Evolutionary conservation across 2,113 vertebrate species (phyloP), one percentile per base, ranked within the genome.

Genomic region (Leuciscus idus): DNA sequence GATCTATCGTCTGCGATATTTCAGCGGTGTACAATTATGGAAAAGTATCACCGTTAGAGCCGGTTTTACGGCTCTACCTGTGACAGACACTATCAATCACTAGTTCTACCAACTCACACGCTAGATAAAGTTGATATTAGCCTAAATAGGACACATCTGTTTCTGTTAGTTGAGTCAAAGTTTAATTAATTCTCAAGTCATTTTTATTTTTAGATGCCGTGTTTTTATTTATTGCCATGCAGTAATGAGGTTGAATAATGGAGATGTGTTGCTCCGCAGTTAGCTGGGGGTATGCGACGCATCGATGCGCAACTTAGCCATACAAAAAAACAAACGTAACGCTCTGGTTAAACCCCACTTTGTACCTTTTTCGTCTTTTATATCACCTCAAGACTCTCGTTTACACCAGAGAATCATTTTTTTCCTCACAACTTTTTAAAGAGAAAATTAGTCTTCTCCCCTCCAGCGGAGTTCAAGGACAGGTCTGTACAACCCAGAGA

Each of bases 81-180:
- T 93, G 93, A 93, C 93, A 95, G 94, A 95, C 75, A 87, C 92
- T 90, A 94, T 95, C 94, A 94, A 95, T 95, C 94, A 93, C 92
- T 94, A 94, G 94, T 95, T 94, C 89, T 90, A 89, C 77, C 91
- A 91, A 89, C 93, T 94, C 92, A 92, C 94, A 93, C 30, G 57
- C 50, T 72, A 94, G 92, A 93, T 93, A 90, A 94, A 93, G 94
- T 95, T 95, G 93, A 94, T 94, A 94, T 95, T 94, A 94, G 92
- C 90, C 91, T 94, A 96, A 95, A 96, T 95, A 94, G 94, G 95
- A 94, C 95, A 95, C 94, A 95, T 94, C 94, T 95, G 95, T 94
- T 95, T 96, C 93, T 93, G 93, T 93, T 90, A 91, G 66, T 93
- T 93, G 92, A 92, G 93, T 92, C 93, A 91, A 93, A 93, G 94